These are phyloP conservation scores for Misgurnus mizolepis DNA, from an alignment of 2,113 vertebrate species.

Conservation along the genomic window DNA sequence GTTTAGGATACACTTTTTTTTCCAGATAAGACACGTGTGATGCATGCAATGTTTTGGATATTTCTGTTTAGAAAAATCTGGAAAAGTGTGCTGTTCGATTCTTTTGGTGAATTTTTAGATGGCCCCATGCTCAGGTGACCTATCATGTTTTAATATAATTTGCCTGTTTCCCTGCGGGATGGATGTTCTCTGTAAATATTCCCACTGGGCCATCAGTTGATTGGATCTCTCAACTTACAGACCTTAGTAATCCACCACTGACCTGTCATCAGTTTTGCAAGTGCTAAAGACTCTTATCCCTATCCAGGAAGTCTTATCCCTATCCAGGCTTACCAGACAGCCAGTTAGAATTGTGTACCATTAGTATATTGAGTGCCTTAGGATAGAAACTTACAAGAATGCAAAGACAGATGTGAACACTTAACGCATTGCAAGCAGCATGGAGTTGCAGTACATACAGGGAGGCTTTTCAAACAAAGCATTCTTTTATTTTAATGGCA, in stretches of 20 bases:
- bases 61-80: background rate
- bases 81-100: background rate
- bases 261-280: conserved; percentile 4
- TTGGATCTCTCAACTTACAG: background rate
- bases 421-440: too few species aligned
- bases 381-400: background rate
- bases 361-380: background rate
- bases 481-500: too few species aligned
- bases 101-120: background rate
- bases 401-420: background rate
- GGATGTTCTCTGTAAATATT: conserved; percentile 7
- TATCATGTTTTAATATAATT: conserved; percentile 7
- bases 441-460: too few species aligned
- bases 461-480: too few species aligned
- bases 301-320: background rate
- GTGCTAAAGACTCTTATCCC: background rate
- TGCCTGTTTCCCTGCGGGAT: background rate
- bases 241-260: background rate
- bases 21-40: background rate
- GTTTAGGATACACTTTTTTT: too few species aligned
- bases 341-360: background rate
- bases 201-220: background rate
- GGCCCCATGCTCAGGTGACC: conserved; percentile 1
- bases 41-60: background rate
- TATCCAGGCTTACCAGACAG: background rate